Evolutionary conservation across 1,140 invertebrate genomes (phyloP), one percentile per base, ranked within the genome.

Genomic region (Cheumatopsyche charites): DNA sequence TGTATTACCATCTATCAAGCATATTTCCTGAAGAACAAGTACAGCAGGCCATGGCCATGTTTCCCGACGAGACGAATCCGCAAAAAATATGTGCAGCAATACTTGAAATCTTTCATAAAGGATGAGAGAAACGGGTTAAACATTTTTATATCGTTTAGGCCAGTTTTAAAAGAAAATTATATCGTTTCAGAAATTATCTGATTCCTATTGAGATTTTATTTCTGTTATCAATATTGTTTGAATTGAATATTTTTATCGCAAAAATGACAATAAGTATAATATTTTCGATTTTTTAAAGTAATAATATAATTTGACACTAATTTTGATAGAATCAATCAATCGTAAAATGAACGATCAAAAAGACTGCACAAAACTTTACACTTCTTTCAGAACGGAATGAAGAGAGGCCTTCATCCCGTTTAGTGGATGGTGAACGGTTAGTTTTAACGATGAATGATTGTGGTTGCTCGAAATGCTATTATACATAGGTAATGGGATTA

Each of bases 11-110:
- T 80, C 82, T 97, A 29, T 88, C 91, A 9, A 91, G 90, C 42
- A 90, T 97, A 42, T 97, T 97, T 80, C 94, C 94, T 0, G 92
- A 94, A 78, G 90, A 93, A 70, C 91, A 95, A 80, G 95, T 98
- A 0, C 87, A 88, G 23, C 87, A 90, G 26, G 94, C 91, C 0
- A 93, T 97, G 91, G 87, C 90, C 61, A 79, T 91, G 49, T 91
- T 93, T 82, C 95, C 95, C 0, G 90, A 94, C 29, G 93, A 96
- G 80, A 94, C 89, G 0, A 92, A 96, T 81, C 89, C 94, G 0
- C 90, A 96, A 78, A 91, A 91, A 77, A 92, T 97, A 74, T 97
- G 94, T 83, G 91, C 92, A 41, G 90, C 92, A 68, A 94, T 97
- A 74, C 82, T 96, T 66, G 84, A 86, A 21, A 90, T 92, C 85